Base-by-base conservation (phyloP, 2,113 vertebrate species). In the Phalacrocorax carbo region DNA sequence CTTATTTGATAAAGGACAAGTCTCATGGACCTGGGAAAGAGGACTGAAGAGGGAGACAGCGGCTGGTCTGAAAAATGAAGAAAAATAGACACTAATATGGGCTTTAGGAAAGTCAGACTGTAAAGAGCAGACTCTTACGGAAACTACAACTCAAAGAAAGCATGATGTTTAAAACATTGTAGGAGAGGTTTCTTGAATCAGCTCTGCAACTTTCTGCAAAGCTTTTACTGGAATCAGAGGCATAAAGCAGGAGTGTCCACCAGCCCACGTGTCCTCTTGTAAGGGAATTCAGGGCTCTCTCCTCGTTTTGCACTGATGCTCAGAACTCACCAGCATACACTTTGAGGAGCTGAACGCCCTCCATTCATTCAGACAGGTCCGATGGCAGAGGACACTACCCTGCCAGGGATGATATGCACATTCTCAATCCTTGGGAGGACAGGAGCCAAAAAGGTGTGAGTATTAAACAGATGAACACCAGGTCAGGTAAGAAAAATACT, bases 401-500 rank as follows among this genome's bases (percentile, higher is more conserved):
- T 80, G 65, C 57, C n/a, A 26, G 21, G 26, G 48, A 21, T 1
- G 5, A 32, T 6, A 18, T 0, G 6, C 32, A 2, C 2, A 1
- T 11, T 42, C 42, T 42, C 42, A 18, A 3, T 8, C 55, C 81
- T 36, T 15, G 9, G 32, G 69, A 94, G n/a, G 85, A 86, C 20
- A 80, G 82, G 86, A 86, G 26, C 25, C 92, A 89, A 32, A 44
- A 34, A 13, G 7, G 55, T 19, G 44, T 4, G 30, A 80, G 83
- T 18, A 95, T 87, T 55, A 64, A 96, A 82, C 0, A 95, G 83
- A 68, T 26, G 0, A 85, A 94, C 90, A 93, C 81, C 80, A 90
- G 69, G 78, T 86, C 81, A 92, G 49, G 66, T 98, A 98, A 97
- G 96, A 98, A 98, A 98, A 98, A 98, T 98, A 98, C 88, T 94